A percentile compares a stretch with the other conserved stretches of the same genome.
These are phyloP conservation scores for Murina feae DNA, from an alignment of 2,113 vertebrate genomes.

Conservation along the genomic window DNA sequence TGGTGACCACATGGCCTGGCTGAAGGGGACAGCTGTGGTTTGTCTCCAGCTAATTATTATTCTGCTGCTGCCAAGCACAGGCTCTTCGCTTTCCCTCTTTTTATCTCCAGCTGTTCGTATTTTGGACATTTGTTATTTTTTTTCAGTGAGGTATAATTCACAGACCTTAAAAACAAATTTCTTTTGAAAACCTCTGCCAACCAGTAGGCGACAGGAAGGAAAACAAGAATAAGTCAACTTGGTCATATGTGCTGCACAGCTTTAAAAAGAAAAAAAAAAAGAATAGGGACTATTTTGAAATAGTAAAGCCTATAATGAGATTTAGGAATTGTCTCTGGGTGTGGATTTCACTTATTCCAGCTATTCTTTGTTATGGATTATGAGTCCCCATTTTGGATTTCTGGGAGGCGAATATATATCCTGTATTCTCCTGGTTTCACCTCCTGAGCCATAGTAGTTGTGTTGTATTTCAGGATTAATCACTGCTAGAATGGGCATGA, in stretches of 20 bases:
- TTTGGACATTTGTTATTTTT: background rate
- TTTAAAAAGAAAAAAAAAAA: background rate
- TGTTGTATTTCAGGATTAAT: background rate
- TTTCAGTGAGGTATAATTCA: background rate
- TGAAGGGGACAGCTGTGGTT: slow-evolving; percentile 18
- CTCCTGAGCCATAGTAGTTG: background rate
- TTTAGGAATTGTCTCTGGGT: slow-evolving; percentile 23
- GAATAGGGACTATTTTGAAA: background rate
- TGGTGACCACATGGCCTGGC: background rate
- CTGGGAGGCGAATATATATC: background rate
- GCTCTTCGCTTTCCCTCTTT: background rate
- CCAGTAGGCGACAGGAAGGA: background rate
- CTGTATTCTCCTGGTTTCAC: background rate
- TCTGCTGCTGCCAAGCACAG: background rate
- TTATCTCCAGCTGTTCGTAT: slow-evolving; percentile 5
- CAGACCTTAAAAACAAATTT: background rate
- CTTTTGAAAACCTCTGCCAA: background rate
- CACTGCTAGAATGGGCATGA: background rate
- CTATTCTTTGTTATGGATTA: background rate
- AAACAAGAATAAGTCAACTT: background rate
- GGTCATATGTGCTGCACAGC: background rate
- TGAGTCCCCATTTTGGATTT: slow-evolving; percentile 18
- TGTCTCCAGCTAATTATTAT: background rate
- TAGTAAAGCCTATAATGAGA: background rate
- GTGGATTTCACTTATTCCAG: background rate